Percentiles rank a stretch among this genome's conserved stretches.
phyloP scores from a whole-genome alignment of 2,113 vertebrate species.

The Egretta garzetta region DNA sequence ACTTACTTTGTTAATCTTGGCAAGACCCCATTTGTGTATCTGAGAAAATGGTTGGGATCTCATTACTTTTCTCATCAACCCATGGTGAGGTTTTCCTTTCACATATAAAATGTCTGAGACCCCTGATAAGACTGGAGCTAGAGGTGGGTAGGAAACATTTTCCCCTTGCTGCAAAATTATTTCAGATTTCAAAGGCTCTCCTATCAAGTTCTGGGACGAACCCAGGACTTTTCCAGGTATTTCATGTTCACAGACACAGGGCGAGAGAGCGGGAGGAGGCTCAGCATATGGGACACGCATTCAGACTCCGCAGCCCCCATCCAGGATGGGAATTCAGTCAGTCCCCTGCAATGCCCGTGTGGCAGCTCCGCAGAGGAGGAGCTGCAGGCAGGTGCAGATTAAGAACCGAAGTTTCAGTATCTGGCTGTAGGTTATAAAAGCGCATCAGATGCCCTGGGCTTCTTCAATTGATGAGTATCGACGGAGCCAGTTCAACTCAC shows the following conservation, averaged over 20 bases:
- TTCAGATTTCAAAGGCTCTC: not conserved
- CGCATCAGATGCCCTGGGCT: not conserved
- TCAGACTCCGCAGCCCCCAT: not conserved
- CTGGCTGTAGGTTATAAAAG: not conserved
- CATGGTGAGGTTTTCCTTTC: not conserved
- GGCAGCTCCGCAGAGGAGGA: not conserved
- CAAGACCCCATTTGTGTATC: not conserved
- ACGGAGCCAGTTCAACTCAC: not conserved
- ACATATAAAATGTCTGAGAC: not conserved
- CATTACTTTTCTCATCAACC: not conserved
- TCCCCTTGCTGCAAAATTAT: not conserved
- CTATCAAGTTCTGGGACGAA: not conserved
- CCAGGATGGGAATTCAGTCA: not conserved
- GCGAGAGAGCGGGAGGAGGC: not conserved
- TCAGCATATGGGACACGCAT: fast-evolving
- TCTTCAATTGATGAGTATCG: not conserved
- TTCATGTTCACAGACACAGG: not conserved
- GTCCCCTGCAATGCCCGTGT: not conserved
- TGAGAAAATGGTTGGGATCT: not conserved
- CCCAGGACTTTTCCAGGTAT: not conserved
- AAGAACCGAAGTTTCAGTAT: not conserved
- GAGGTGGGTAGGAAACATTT: not conserved
- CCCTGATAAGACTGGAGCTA: not conserved
- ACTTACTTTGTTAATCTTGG: not conserved
- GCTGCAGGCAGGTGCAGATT: not conserved